Evolutionary conservation across 1,140 invertebrate genomes (phyloP), one percentile per base, ranked within the genome.

Genomic region (Nephila pilipes): DNA sequence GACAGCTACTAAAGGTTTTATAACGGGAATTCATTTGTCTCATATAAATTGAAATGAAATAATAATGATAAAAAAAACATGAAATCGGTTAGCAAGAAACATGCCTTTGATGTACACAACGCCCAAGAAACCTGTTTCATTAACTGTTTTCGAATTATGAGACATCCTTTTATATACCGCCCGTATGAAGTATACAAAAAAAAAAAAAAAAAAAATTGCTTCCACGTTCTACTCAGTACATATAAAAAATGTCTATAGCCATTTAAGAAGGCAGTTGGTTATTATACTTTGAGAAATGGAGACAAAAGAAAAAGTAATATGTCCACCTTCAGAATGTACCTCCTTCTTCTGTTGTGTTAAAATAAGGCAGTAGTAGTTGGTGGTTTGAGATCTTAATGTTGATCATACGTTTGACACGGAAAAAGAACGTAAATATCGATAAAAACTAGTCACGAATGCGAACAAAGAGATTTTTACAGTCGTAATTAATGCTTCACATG

Each of bases 81-180:
- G 2, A 18, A 29, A 32, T 75, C 18, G 29, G 69, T 75, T 75
- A 36, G 69, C 18, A 10, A 29, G 32, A 18, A 29, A 29, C 32
- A 32, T 75, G 69, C 69, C 54, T 46, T 55, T 25, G 81, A 83
- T n/a, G 25, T 83, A 83, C 54, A 83, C 81, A 83, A 83, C 81
- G 81, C 81, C 81, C 81, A 83, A 32, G 32, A 83, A 83, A 83
- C 81, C 81, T 29, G 81, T 83, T 83, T 83, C 81, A 83, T 83
- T 55, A 83, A 83, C 81, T 46, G 81, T 83, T 81, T 83, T 83
- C 5, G 81, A 54, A 83, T 57, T 46, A 83, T 83, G 81, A 6
- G 6, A n/a, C 81, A 57, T 83, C 81, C 54, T 57, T 83, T 83
- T 75, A 75, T 75, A 75, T 75, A 32, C 69, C 29, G 29, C 18